phyloP scores from a whole-genome alignment of 2,113 vertebrate genomes.

The Neodon shergylaensis region DNA sequence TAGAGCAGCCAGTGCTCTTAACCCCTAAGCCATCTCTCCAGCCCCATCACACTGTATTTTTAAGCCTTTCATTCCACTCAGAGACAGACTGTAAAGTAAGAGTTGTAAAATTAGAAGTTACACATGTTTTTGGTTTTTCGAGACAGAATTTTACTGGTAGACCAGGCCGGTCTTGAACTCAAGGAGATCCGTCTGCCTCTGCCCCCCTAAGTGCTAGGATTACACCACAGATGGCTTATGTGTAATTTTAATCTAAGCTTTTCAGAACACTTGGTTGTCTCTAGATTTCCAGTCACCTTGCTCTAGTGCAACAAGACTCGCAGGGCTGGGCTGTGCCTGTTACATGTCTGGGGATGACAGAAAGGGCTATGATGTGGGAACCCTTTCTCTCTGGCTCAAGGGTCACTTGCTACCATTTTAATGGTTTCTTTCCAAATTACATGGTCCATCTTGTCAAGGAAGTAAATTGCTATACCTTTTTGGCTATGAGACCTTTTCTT shows the following conservation, averaged over 20 bases:
- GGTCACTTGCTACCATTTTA: not conserved
- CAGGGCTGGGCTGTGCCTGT: not conserved
- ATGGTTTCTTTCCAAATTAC: not conserved
- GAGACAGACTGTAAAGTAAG: not conserved
- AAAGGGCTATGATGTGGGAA: no score
- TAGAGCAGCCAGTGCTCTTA: no score
- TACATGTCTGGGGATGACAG: not conserved
- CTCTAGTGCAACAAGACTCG: no score
- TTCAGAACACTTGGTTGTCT: not conserved
- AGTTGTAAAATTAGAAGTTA: not conserved
- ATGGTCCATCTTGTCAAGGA: not conserved
- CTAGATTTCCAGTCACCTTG: not conserved
- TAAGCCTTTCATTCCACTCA: not conserved
- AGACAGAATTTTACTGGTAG: not conserved
- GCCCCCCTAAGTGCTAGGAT: not conserved
- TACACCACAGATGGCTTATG: not conserved
- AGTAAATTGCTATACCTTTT: not conserved
- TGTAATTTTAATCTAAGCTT: not conserved
- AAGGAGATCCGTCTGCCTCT: not conserved
- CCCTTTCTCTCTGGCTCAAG: not conserved
- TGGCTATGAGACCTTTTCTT: not conserved
- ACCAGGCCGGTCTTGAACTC: not conserved
- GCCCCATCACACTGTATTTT: no score
- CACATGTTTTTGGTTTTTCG: not conserved
- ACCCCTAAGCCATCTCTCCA: no score